Evolutionary conservation across 2,797 vertebrate species (phyloP), one percentile per base, ranked within the genome.

Genomic region (Chiloscyllium punctatum): DNA sequence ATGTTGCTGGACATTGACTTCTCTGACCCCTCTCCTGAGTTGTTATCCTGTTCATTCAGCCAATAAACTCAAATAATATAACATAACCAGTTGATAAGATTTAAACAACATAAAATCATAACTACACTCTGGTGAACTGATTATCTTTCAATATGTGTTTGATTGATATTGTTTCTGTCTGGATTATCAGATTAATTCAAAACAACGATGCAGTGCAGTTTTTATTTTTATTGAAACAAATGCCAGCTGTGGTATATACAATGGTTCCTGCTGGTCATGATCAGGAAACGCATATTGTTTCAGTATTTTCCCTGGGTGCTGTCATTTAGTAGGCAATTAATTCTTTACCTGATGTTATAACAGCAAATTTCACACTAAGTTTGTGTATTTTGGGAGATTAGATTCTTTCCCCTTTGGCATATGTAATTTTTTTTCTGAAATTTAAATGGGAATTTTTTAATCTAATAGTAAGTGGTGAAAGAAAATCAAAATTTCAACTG

Each of bases 261-360:
- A 0, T 5, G 30, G 48, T 27, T 33, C 42, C 51, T 95, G 71
- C 48, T 72, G 15, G 68, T 27, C 30, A 8, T 53, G 30, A 95
- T 96, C 96, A 97, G 97, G 97, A 98, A 98, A 97, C 97, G 96
- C 94, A 96, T 96, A 95, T 95, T 97, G 96, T 96, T 97, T 96
- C 88, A 42, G 48, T 69, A 16, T 25, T 96, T 96, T 98, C 98
- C 97, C 97, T 97, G 97, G 97, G 96, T 97, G 97, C 97, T 97
- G 97, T 97, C 97, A 97, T 96, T 95, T 96, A 97, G 96, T 96
- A 96, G 95, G 95, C 82, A 96, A 96, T 95, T 95, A 95, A 51
- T 30, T 77, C 86, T 68, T 95, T 90, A 88, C 30, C 72, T 66
- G n/a, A 96, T 96, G 95, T 96, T 96, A 96, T 96, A 96, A 96